phyloP scores from a whole-genome alignment of 35 echinoderm and acorn worm species.

The Stichopus chloronotus region DNA sequence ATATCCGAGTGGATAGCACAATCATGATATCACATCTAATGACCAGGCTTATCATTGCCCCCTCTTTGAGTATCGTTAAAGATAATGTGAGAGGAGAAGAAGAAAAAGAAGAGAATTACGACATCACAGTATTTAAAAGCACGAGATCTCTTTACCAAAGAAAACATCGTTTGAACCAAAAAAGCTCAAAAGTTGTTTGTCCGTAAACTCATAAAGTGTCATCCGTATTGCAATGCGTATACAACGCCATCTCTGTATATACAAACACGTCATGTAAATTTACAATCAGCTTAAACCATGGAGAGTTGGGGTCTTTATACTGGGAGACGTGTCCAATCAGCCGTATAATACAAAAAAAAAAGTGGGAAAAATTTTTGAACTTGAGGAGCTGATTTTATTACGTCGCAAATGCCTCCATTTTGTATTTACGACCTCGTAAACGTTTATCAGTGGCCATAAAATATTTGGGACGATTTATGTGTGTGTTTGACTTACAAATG shows the following conservation, averaged over 20 bases:
- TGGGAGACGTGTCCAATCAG: constrained; percentile 38
- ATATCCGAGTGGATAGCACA: background rate
- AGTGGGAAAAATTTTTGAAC: constrained; percentile 33
- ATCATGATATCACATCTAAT: background rate
- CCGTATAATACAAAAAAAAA: background rate
- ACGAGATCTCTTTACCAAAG: background rate
- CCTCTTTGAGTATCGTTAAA: background rate
- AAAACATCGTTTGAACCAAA: background rate
- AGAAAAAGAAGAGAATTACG: background rate
- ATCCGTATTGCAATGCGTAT: constrained; percentile 4
- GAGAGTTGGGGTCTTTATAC: background rate
- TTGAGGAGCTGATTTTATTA: constrained; percentile 30
- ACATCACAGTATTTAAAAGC: background rate
- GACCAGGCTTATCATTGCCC: background rate
- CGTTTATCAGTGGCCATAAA: constrained; percentile 49
- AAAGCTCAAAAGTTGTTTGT: background rate
- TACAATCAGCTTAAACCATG: constrained; percentile 31
- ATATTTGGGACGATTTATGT: constrained; percentile 37
- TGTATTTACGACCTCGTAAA: constrained; percentile 49
- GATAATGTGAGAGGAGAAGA: background rate
- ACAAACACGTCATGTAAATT: constrained; percentile 50
- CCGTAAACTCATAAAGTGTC: constrained; percentile 30
- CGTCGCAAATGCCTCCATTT: constrained; percentile 46
- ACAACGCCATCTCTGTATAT: constrained; percentile 14
- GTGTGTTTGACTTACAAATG: constrained; percentile 10